Percentiles rank a stretch among this genome's conserved stretches.
phyloP scores from a whole-genome alignment of 2,113 vertebrate species.

The Manacus vitellinus region DNA sequence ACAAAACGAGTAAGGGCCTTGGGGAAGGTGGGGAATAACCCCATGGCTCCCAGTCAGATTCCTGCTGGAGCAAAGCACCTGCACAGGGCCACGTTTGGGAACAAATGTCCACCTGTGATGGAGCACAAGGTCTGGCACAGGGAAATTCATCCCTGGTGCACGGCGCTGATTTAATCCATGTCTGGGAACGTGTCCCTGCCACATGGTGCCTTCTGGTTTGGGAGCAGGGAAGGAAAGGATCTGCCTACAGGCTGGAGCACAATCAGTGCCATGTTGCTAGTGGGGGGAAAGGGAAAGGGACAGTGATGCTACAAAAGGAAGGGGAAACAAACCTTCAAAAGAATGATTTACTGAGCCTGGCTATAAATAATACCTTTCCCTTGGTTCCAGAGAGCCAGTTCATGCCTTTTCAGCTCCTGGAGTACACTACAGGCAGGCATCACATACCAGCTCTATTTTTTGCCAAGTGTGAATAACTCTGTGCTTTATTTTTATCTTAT shows the following conservation, averaged over 20 bases:
- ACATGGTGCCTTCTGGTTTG: not conserved
- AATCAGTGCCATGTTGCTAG: too few relatives aligned
- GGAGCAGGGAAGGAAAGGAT: not conserved
- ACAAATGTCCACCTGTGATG: fast-evolving
- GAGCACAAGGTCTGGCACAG: fast-evolving
- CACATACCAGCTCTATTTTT: conserved; percentile 34
- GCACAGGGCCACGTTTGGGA: not conserved
- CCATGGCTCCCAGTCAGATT: not conserved
- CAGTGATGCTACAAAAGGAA: not conserved
- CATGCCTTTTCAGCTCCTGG: not conserved
- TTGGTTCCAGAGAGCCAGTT: not conserved
- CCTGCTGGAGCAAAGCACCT: not conserved
- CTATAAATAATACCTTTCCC: conserved; percentile 24
- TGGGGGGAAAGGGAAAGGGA: not conserved
- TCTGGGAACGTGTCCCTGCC: fast-evolving
- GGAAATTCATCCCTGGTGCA: not conserved
- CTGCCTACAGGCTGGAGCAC: not conserved
- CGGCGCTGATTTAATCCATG: fast-evolving
- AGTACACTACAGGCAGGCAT: not conserved
- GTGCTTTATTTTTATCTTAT: not conserved
- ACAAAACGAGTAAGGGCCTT: not conserved
- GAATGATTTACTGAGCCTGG: not conserved
- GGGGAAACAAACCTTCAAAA: not conserved
- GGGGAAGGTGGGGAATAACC: not conserved
- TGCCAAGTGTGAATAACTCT: not conserved